A percentile compares a stretch with the other conserved stretches of the same genome.
Evolutionary conservation across 2,797 vertebrate genomes (phyloP).

Genomic region (Balearica regulorum): DNA sequence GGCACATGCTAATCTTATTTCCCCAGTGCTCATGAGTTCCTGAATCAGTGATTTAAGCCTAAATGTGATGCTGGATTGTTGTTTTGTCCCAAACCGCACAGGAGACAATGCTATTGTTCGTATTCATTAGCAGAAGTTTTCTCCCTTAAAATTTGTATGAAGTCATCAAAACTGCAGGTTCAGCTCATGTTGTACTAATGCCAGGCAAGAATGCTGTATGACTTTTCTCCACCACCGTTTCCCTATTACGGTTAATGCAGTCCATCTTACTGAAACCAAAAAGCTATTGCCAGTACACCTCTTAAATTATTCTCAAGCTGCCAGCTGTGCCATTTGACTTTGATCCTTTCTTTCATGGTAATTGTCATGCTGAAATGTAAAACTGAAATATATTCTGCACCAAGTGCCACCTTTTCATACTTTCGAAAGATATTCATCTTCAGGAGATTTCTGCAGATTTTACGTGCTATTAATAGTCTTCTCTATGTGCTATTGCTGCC

Average conservation of each 20-base stretch:
- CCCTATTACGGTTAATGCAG: conserved; percentile 46
- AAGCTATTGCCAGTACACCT: conserved; percentile 33
- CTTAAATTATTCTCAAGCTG: conserved; percentile 60
- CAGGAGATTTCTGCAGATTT: not conserved
- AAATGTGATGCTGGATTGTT: not conserved
- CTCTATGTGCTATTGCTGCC: conserved; percentile 62
- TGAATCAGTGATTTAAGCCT: not conserved
- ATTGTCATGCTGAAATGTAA: conserved; percentile 50
- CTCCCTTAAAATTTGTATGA: not conserved
- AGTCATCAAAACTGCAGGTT: not conserved
- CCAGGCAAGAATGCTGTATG: not conserved
- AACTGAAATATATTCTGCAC: conserved; percentile 47
- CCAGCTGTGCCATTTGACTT: conserved; percentile 53
- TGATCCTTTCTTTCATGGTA: conserved; percentile 54
- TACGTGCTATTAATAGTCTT: conserved; percentile 36
- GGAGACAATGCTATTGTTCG: not conserved
- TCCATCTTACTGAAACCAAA: conserved; percentile 49
- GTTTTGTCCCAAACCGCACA: not conserved
- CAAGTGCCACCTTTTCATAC: conserved; percentile 16
- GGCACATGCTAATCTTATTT: not conserved
- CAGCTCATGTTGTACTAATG: not conserved
- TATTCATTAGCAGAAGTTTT: not conserved
- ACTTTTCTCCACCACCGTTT: conserved; percentile 32
- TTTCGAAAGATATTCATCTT: conserved; percentile 10
- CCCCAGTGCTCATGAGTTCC: not conserved